A percentile compares a stretch with the other conserved stretches of the same genome.
Conservation (phyloP, 2,888 invertebrate species). For the Aquatica leii region DNA sequence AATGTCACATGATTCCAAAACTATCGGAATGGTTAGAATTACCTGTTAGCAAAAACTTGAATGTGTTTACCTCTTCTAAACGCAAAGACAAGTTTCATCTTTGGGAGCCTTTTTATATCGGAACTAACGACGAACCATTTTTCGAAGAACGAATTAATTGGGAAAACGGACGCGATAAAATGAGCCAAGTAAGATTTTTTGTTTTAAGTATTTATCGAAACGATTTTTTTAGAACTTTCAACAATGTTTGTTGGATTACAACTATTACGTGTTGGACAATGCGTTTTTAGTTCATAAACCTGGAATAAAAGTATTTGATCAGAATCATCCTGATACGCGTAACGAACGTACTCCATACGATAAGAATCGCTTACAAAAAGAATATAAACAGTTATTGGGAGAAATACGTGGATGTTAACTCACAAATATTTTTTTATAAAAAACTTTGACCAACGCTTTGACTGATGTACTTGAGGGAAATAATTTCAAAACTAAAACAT, state of each 20-base stretch:
- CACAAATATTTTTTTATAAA: no score
- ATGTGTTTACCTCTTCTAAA: conserved; percentile 81
- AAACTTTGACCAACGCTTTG: no score
- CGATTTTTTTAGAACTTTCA: neutral
- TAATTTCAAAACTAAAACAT: no score
- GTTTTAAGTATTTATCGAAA: neutral
- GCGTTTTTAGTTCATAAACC: conserved; percentile 87
- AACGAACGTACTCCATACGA: neutral
- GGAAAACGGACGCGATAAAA: conserved; percentile 90
- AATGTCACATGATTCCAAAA: conserved; percentile 83
- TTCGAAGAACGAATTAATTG: conserved; percentile 88
- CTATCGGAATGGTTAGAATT: conserved; percentile 79
- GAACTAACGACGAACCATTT: conserved; percentile 80
- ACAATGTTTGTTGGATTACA: conserved; percentile 77
- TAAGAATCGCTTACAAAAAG: neutral
- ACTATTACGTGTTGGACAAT: conserved; percentile 86
- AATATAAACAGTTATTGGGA: neutral
- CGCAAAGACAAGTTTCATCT: conserved; percentile 75
- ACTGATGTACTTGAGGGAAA: no score
- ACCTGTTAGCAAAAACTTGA: conserved; percentile 70
- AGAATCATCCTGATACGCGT: neutral
- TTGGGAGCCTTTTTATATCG: conserved; percentile 93
- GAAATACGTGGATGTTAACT: neutral
- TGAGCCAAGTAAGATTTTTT: conserved; percentile 76
- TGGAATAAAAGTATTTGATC: conserved; percentile 70